Evolutionary conservation across 2,797 vertebrate species (phyloP).

Genomic region (Rhynchonycteris naso): DNA sequence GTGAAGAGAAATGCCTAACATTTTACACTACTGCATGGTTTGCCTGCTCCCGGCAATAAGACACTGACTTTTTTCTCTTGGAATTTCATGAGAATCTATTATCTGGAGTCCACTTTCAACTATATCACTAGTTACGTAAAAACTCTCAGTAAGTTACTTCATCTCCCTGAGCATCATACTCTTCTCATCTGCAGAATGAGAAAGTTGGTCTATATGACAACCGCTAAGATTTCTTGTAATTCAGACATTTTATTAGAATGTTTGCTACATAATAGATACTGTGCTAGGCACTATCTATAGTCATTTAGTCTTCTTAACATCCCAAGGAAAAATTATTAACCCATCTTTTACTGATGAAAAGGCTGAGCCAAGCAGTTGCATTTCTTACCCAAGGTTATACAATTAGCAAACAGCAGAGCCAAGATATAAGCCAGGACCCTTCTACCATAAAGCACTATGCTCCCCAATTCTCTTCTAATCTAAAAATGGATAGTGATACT

Average conservation of each 20-base stretch:
- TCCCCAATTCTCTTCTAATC: neutral
- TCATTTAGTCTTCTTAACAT: neutral
- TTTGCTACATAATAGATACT: neutral
- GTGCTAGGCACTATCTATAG: neutral
- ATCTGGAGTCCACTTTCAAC: neutral
- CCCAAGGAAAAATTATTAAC: neutral
- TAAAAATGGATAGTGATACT: neutral
- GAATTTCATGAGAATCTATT: neutral
- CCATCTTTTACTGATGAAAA: conserved; percentile 24
- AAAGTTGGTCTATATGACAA: neutral
- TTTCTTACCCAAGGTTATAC: neutral
- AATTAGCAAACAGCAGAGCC: neutral
- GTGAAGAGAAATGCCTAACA: neutral
- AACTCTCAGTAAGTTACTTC: neutral
- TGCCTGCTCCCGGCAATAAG: neutral
- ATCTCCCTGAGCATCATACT: neutral
- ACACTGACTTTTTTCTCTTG: neutral
- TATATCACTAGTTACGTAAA: neutral
- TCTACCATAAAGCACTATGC: neutral
- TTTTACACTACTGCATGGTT: neutral
- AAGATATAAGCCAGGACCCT: neutral
- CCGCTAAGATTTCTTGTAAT: neutral
- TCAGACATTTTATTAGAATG: neutral
- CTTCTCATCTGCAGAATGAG: neutral
- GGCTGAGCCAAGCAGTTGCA: neutral